A percentile compares a stretch with the other conserved stretches of the same genome.
phyloP scores from a whole-genome alignment of 2,888 invertebrate genomes.

The Vannuccia rotundouncinata region DNA sequence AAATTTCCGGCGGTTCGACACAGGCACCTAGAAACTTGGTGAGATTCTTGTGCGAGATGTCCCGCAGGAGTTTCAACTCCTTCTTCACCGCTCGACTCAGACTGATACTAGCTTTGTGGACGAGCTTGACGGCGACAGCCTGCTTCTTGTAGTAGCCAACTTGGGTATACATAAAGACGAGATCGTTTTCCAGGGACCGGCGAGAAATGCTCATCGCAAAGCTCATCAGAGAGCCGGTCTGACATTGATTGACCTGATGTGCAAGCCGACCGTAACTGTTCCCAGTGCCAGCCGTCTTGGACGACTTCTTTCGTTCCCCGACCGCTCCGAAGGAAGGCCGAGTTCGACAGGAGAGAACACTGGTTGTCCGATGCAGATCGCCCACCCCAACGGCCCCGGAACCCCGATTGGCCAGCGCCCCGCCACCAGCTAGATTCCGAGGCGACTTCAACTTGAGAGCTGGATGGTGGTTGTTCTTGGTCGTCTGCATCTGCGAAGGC shows the following conservation, averaged over 20 bases:
- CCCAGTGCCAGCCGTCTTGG: background rate
- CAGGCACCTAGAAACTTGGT: slow-evolving; percentile 89
- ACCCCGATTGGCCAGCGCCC: background rate
- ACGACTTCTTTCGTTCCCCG: too few species aligned
- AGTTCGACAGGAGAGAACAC: background rate
- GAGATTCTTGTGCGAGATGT: slow-evolving; percentile 77
- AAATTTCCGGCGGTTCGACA: slow-evolving; percentile 71
- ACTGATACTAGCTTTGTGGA: background rate
- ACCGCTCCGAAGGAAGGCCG: background rate
- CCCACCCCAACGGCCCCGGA: background rate
- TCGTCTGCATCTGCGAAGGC: background rate
- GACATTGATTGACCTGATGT: background rate
- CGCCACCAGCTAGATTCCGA: background rate
- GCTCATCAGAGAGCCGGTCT: background rate
- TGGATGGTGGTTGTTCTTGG: background rate
- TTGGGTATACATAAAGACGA: background rate
- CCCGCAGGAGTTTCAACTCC: slow-evolving; percentile 32
- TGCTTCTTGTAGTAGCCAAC: slow-evolving; percentile 30
- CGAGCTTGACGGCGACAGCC: slow-evolving; percentile 27
- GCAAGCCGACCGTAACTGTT: background rate
- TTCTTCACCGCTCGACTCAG: slow-evolving; percentile 34
- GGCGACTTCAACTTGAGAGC: background rate
- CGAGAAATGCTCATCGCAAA: background rate
- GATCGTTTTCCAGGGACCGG: background rate
- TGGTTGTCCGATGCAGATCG: background rate